Evolutionary conservation across 35 echinoderm and acorn worm species (phyloP), one percentile per base, ranked within the genome.

Genomic region (Acanthaster planci): DNA sequence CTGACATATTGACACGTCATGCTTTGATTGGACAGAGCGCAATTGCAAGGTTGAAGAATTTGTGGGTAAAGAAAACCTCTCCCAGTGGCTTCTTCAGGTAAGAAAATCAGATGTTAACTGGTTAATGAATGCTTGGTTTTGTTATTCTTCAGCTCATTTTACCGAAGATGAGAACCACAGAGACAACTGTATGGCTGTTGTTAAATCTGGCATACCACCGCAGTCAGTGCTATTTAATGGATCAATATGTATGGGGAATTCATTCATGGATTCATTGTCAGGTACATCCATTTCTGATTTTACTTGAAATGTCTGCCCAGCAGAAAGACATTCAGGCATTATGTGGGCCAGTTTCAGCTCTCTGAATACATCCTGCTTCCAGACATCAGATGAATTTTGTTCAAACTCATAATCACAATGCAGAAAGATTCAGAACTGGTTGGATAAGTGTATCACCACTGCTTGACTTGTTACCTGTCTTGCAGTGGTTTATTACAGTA

Each of bases 171-270:
- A 22, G 19, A 80, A 17, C 26, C 53, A 57, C 68, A 39, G 23
- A 51, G 91, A 88, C 39, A 93, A 93, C 55, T 93, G 91, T 67
- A 38, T 88, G 34, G 91, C 85, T 67, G 81, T 93, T 88, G 91
- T 93, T 14, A 88, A 51, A 19, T 77, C 50, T 93, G 83, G 86
- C 12, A 80, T 80, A 51, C 86, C 91, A 79, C 80, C 86, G 37
- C 64, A 76, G 27, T 35, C 67, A 26, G 0, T 84, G 17, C 86
- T 93, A 9, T 93, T 88, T 40, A 93, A 93, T 81, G 80, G 67
- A 21, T 88, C 91, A 7, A 93, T 93, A 1, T 93, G 91, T 80
- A 44, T 84, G 9, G 78, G 79, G 22, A 64, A 86, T 38, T 58
- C 77, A 55, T 56, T 84, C 36, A 67, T 82, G 52, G 85, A 76